Conservation (phyloP, 2,797 vertebrate genomes). For the Megalops cyprinoides region DNA sequence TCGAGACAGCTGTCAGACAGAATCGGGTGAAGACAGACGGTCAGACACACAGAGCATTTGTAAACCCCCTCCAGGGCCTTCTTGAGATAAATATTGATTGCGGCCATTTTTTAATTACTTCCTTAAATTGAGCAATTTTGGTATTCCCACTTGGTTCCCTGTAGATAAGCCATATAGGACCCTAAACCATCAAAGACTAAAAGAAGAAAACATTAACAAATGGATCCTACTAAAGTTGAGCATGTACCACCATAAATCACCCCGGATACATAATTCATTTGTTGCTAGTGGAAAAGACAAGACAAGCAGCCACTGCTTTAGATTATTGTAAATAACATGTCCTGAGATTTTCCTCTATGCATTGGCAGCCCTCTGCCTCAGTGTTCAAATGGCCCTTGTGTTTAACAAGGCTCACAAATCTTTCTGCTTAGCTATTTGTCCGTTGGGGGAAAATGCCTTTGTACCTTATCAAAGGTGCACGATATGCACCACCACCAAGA, state of each 20-base stretch:
- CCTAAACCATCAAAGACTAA: conserved; percentile 1
- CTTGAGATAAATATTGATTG: conserved; percentile 42
- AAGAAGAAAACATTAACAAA: conserved; percentile 33
- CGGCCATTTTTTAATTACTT: conserved; percentile 41
- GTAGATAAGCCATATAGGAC: neutral
- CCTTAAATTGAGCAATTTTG: conserved; percentile 33
- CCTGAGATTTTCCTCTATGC: conserved; percentile 57
- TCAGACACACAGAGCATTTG: conserved; percentile 16
- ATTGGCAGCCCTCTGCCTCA: conserved; percentile 38
- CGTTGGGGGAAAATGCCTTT: conserved; percentile 6
- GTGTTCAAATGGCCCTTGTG: conserved; percentile 12
- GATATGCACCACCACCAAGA: conserved; percentile 10
- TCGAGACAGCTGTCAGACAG: conserved; percentile 25
- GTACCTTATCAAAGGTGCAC: conserved; percentile 5
- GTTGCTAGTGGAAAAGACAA: conserved; percentile 23
- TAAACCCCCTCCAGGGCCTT: conserved; percentile 21
- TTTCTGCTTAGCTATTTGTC: conserved; percentile 25
- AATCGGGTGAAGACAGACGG: conserved; percentile 11
- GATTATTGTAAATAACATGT: conserved; percentile 75
- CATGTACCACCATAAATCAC: conserved; percentile 37
- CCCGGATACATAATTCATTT: conserved; percentile 40
- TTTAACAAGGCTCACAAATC: conserved; percentile 31
- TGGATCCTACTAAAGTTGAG: conserved; percentile 30
- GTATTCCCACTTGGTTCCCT: conserved; percentile 23
- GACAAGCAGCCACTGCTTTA: conserved; percentile 56